Base-by-base conservation (phyloP, 2,888 invertebrate species). In the Tortrix viridana region DNA sequence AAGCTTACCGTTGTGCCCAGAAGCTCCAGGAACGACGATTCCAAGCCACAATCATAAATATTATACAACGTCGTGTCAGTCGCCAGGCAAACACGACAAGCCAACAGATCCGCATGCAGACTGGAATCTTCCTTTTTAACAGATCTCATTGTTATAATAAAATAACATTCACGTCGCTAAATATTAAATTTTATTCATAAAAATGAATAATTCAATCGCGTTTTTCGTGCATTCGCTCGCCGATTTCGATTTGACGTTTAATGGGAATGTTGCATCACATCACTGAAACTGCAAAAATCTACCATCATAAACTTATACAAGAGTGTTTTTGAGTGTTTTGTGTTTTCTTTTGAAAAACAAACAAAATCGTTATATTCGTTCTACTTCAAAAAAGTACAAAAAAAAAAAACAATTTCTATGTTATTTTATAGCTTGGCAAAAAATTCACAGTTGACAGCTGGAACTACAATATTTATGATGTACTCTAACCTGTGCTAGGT, bases 81-180 rank as follows among this genome's bases (percentile, higher is more conserved):
- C 1, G 49, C 49, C 6, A 66, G 32, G 16, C 66, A 66, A 3
- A 60, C 49, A 4, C 66, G 54, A 23, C 66, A 66, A 1, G 60
- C 66, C 12, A 54, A 37, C 12, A 66, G 19, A 2, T 26, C 23
- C 6, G 38, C 19, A 26, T 26, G 38, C 26, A 26, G 38, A 5
- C 38, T 58, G 6, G 16, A 19, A 37, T 22, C 38, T 57, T 62
- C 62, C 16, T 16, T 23, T 57, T 62, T 62, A 22, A 57, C 23
- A 2, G 57, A n/a, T 7, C 19, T 46, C 52, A 60, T 53, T 5
- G 32, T 52, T 7, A 18, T 18, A 6, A 38, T 18, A n/a, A 44
- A 23, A 9, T 18, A 16, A 46, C 32, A 22, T 20, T 16, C 5
- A 37, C 20, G 16, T 7, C 20, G 19, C n/a, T 22, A 0, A n/a